Evolutionary conservation across 2,888 invertebrate genomes (phyloP), one percentile per base, ranked within the genome.

Genomic region (Eurois occulta): DNA sequence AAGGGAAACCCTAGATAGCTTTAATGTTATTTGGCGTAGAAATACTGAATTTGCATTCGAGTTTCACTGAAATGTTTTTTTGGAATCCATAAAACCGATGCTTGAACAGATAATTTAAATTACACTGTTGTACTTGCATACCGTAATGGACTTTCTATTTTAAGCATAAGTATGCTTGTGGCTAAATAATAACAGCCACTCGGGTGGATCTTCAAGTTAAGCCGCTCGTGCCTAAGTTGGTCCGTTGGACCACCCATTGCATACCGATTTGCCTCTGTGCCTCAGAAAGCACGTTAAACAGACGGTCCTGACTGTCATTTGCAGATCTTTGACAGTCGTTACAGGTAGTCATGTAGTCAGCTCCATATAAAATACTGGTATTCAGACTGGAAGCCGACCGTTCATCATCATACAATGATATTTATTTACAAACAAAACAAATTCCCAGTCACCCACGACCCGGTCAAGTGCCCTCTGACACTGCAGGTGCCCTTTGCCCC

Each of bases 401-500:
- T n/a, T n/a, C n/a, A n/a, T n/a, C n/a, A n/a, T 52, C 24, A 52
- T 21, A 24, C 48, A 24, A 24, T 8, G 8, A 52, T 24, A 52
- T 52, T 52, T 48, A 18, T 46, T 46, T 10, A 41, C 10, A 41
- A 41, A 74, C 70, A 73, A 73, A 32, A n/a, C 8, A 48, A 43
- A 64, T 46, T 32, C 55, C 32, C 32, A 11, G 32, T 41, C 35
- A 28, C 46, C 21, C 48, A 65, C 21, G 52, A 24, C 24, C 43
- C 55, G 41, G 58, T 76, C 76, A 77, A 83, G 84, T 62, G 48
- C n/a, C 21, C 60, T 74, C 77, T 60, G 72, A 77, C 78, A 81
- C 72, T 77, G 75, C 76, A 77, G 83, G 75, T 76, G 66, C 78
- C 77, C 74, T 77, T 77, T 66, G 77, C 35, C 68, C 72, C 55